Evolutionary conservation across 53 echinoderm and acorn worm species (phyloP).

Genomic region (Astropecten irregularis): DNA sequence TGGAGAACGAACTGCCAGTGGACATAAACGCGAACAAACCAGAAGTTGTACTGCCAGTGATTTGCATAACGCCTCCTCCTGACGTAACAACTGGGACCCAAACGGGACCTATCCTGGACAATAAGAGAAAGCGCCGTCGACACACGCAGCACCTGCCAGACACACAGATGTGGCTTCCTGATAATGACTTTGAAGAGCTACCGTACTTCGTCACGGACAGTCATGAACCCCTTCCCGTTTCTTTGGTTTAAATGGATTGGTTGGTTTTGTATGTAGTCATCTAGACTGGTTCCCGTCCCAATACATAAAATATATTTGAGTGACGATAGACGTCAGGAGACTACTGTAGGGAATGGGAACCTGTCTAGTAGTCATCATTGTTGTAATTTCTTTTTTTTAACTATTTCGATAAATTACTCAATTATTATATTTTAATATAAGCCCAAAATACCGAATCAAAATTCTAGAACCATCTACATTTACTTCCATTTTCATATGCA

Average conservation of each 20-base stretch:
- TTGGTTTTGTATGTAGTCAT: too few relatives aligned
- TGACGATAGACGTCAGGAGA: too few relatives aligned
- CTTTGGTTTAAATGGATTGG: not conserved
- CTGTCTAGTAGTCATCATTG: too few relatives aligned
- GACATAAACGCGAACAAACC: constrained; percentile 28
- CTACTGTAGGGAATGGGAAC: too few relatives aligned
- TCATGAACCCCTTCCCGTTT: constrained; percentile 25
- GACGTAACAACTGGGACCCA: constrained; percentile 8
- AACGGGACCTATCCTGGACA: not conserved
- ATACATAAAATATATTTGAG: too few relatives aligned
- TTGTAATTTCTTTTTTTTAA: too few relatives aligned
- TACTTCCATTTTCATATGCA: too few relatives aligned
- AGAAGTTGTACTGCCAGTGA: not conserved
- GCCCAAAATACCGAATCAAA: too few relatives aligned
- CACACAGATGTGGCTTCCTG: constrained; percentile 38
- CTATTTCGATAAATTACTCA: too few relatives aligned
- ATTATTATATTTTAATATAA: too few relatives aligned
- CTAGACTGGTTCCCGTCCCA: too few relatives aligned
- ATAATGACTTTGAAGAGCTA: constrained; percentile 6
- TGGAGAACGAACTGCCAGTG: constrained; percentile 40
- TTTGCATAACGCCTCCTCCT: constrained; percentile 16
- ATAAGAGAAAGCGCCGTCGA: not conserved
- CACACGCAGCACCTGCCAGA: constrained; percentile 1
- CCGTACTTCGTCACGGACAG: constrained; percentile 44
- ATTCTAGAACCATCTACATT: too few relatives aligned